Evolutionary conservation across 2,113 vertebrate species (phyloP).

Genomic region (Poeciliopsis retropinna): DNA sequence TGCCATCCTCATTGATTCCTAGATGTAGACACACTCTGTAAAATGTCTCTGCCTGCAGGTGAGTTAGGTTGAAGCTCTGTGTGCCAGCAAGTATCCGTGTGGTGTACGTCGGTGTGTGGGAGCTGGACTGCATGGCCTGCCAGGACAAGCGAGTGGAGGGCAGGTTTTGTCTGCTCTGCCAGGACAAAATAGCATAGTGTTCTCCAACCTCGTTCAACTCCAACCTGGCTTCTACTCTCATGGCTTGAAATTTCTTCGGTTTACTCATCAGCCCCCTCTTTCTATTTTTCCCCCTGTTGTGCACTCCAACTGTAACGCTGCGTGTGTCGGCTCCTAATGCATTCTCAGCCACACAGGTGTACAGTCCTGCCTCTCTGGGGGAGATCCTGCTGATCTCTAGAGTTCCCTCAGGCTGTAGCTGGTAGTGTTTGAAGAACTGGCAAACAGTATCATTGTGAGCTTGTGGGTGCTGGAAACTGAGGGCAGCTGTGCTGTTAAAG

Average conservation of each 20-base stretch:
- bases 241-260: conserved; percentile 30
- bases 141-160: conserved; percentile 89
- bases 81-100: conserved; percentile 88
- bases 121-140: conserved; percentile 73
- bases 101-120: conserved; percentile 65
- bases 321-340: conserved; percentile 90
- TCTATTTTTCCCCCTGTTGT: conserved; percentile 63
- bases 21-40: conserved; percentile 91
- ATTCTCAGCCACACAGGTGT: conserved; percentile 97
- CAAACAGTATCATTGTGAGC: conserved; percentile 20
- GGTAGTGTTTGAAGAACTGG: conserved; percentile 65
- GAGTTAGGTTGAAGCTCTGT: conserved; percentile 90
- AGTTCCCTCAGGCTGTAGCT: conserved; percentile 88
- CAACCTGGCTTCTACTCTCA: conserved; percentile 58
- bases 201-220: conserved; percentile 80
- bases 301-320: conserved; percentile 85
- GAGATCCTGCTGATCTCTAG: conserved; percentile 87
- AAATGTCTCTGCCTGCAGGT: conserved; percentile 86
- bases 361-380: conserved; percentile 83
- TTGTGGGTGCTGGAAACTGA: conserved; percentile 1
- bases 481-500: conserved; percentile 30
- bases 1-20: conserved; percentile 75
- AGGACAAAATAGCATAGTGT: conserved; percentile 85
- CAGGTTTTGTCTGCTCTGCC: conserved; percentile 84
- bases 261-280: conserved; percentile 45